Percentiles rank a stretch among this genome's conserved stretches.
phyloP scores from a whole-genome alignment of 64 coral and sea anemone genomes.

The Stylophora pistillata region DNA sequence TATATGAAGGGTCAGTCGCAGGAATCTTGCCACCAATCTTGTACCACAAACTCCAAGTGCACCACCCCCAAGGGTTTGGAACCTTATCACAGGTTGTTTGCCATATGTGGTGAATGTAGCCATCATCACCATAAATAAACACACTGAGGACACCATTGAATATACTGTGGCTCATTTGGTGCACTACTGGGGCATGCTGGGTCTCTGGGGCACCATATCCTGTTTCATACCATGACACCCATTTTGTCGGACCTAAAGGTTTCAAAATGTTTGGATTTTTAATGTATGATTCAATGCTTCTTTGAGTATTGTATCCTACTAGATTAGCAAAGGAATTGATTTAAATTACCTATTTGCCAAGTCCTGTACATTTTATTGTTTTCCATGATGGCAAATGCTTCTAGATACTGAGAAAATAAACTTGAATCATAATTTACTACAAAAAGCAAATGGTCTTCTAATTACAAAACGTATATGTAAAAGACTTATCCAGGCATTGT shows the following conservation, averaged over 20 bases:
- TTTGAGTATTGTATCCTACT: neutral
- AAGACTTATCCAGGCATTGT: neutral
- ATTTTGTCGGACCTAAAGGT: slow-evolving; percentile 63
- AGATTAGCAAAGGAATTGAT: neutral
- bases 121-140: slow-evolving; percentile 81
- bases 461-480: neutral
- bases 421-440: neutral
- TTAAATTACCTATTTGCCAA: slow-evolving; percentile 64
- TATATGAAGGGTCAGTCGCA: slow-evolving; percentile 40
- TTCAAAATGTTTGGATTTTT: neutral
- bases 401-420: slow-evolving; percentile 67
- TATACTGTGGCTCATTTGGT: slow-evolving; percentile 65
- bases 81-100: slow-evolving; percentile 95
- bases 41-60: slow-evolving; percentile 89
- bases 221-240: slow-evolving; percentile 91
- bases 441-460: neutral
- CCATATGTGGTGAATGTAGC: slow-evolving; percentile 86
- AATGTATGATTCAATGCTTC: neutral
- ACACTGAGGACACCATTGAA: slow-evolving; percentile 89
- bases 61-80: slow-evolving; percentile 96
- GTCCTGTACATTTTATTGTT: slow-evolving; percentile 87
- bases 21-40: slow-evolving; percentile 75
- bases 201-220: slow-evolving; percentile 76
- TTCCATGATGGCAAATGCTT: slow-evolving; percentile 91
- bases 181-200: slow-evolving; percentile 81